A percentile compares a stretch with the other conserved stretches of the same genome.
These are phyloP conservation scores for Phylloscopus whistleri DNA, from an alignment of 2,113 vertebrate species.

Conservation along the genomic window DNA sequence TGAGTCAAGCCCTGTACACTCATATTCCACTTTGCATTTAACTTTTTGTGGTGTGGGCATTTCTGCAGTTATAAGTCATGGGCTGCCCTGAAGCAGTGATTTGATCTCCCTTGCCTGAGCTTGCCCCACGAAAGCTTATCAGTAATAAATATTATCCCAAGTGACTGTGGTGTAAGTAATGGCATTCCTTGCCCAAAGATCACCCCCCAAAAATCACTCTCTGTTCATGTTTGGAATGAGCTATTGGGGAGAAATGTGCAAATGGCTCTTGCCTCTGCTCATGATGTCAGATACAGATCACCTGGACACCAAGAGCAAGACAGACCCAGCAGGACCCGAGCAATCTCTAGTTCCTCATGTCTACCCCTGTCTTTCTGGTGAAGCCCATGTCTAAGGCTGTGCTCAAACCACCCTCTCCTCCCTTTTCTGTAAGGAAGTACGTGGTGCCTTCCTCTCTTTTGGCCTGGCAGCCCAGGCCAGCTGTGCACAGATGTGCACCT, in stretches of 20 bases:
- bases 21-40: background rate
- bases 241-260: background rate
- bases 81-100: conserved; percentile 33
- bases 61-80: conserved; percentile 25
- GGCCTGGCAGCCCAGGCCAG: background rate
- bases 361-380: background rate
- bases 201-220: background rate
- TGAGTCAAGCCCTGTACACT: background rate
- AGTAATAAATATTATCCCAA: conserved; percentile 27
- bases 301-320: background rate
- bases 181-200: conserved; percentile 39
- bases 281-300: background rate
- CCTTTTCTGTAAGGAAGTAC: background rate
- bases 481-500: background rate
- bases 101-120: conserved; percentile 44
- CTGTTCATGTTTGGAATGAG: background rate
- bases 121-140: background rate
- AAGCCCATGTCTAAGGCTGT: background rate
- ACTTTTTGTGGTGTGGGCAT: background rate
- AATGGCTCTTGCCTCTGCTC: background rate
- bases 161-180: conserved; percentile 40
- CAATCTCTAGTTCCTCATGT: background rate
- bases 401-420: background rate
- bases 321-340: background rate
- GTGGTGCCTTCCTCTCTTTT: background rate